Percentiles rank a stretch among this genome's conserved stretches.
phyloP scores from a whole-genome alignment of 2,888 invertebrate species.

The Linnaemya vulpina region DNA sequence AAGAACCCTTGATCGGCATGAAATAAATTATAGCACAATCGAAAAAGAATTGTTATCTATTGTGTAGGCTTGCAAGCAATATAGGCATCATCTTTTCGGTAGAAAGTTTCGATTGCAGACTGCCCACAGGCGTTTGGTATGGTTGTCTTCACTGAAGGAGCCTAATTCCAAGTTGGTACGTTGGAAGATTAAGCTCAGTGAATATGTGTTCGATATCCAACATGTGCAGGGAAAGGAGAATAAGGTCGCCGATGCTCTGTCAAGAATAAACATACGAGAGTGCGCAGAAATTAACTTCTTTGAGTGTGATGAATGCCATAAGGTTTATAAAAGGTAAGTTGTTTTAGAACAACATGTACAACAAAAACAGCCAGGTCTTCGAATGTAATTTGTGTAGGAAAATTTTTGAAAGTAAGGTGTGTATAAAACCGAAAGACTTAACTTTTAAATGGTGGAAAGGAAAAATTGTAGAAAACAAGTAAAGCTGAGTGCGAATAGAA shows the following conservation, averaged over 20 bases:
- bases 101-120: no score
- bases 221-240: conserved; percentile 40
- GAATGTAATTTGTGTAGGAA: no score
- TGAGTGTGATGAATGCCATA: background rate
- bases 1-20: conserved; percentile 10
- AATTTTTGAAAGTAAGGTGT: background rate
- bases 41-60: no score
- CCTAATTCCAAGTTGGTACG: conserved; percentile 20
- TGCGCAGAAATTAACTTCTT: conserved; percentile 3
- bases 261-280: conserved; percentile 8
- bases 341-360: background rate
- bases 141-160: no score
- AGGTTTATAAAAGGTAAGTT: background rate
- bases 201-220: conserved; percentile 40
- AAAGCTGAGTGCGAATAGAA: no score
- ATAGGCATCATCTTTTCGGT: no score
- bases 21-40: background rate
- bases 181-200: conserved; percentile 47
- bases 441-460: background rate
- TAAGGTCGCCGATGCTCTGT: conserved; percentile 20
- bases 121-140: no score
- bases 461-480: background rate
- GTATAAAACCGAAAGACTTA: background rate
- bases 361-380: no score
- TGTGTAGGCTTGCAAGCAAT: no score